Evolutionary conservation across 35 echinoderm and acorn worm genomes (phyloP), one percentile per base, ranked within the genome.

Genomic region (Lytechinus pictus): DNA sequence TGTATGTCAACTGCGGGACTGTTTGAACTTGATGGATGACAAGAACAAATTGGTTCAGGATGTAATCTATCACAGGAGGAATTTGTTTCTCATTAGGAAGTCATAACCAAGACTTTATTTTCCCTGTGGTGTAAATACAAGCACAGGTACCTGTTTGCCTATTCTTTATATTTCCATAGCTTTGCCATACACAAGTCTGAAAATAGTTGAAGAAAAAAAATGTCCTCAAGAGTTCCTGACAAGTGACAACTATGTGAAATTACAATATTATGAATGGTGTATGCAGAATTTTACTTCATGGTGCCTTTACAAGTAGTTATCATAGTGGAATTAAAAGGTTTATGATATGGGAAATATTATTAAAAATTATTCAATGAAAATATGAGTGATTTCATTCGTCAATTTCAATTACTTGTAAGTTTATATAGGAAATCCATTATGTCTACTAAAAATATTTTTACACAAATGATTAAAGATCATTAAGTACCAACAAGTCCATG

Each of bases 31-130:
- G 66, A 79, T 79, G 66, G 66, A 79, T 79, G 66, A 79, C 66
- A 79, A n/a, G 66, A n/a, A 79, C 66, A 79, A 79, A 79, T 79
- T 79, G 66, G 66, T 79, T 90, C 88, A 90, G 88, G 88, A 90
- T 90, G 88, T 54, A 90, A 90, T 90, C 52, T 54, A 90, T 90
- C 88, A 90, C 88, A 79, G 52, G 88, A 54, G 28, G 52, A 90
- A 90, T 90, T 44, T 90, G 88, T 90, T 90, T 90, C 88, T 90
- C 52, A 90, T 90, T 90, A 90, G 66, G 66, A 79, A 79, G 66
- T 7, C 66, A 79, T 79, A 79, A 19, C 66, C 5, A 79, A 79
- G 66, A 79, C 16, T 79, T 16, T 79, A 16, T 79, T 79, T 79
- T 24, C 66, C 57, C 66, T 79, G n/a, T 79, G 66, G 66, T 16